Base-by-base conservation (phyloP, 2,797 vertebrate species). In the Pseudochromis fuscus region DNA sequence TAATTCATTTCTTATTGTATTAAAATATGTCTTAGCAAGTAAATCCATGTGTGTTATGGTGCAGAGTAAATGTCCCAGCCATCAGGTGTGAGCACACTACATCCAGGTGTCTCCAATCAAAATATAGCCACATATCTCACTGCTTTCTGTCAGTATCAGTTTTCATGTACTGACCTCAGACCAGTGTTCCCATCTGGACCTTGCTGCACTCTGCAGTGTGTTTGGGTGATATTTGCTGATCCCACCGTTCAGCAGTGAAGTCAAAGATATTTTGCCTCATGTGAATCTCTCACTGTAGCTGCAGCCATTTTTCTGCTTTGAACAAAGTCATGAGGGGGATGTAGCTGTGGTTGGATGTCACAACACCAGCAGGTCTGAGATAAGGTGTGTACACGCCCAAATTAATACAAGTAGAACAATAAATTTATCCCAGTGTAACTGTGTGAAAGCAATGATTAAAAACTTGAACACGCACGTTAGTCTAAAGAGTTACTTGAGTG, bases 91-190 rank as follows among this genome's bases (percentile, higher is more conserved):
- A n/a, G 9, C 31, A 8, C 9, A 33, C 3, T 1, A 19, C 16
- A 42, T 7, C 28, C 15, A 44, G 44, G 9, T 27, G 21, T 27
- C 33, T 21, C 28, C 44, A 49, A 16, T 37, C 35, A 42, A 42
- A 8, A 7, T 0, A 19, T 21, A 19, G 19, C 19, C 42, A 45
- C 10, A 11, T 23, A 21, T 21, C n/a, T 21, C 23, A 42, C 40
- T 56, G 27, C 23, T 18, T 2, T 30, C 16, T 72, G 24, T 33
- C 52, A 44, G 19, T 56, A n/a, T 45, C 49, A 38, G 15, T 51
- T 19, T 49, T 40, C 16, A 16, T 52, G 7, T 31, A 13, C 55
- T 44, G 50, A 72, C 44, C 50, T 51, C 19, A 30, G 52, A 63
- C 12, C 44, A 25, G 57, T 7, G 35, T 42, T 59, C n/a, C 31